These are phyloP conservation scores for Xiphydria camelus DNA, from an alignment of 2,888 invertebrate genomes.

Conservation along the genomic window DNA sequence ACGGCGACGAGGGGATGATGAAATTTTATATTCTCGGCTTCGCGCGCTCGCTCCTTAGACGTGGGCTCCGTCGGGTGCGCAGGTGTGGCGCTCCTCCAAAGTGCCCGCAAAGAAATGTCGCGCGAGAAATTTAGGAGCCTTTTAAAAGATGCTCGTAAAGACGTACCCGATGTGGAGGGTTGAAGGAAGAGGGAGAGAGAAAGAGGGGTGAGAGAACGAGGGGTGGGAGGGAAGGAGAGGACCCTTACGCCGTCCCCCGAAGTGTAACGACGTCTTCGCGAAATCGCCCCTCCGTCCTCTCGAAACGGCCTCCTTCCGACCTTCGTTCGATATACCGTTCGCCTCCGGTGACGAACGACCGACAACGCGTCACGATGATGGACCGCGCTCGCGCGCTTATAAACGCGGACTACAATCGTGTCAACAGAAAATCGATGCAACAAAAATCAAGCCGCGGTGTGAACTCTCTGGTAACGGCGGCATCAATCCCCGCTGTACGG, in stretches of 20 bases:
- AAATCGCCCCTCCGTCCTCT: no score
- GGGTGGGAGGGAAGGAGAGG: no score
- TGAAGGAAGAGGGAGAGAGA: no score
- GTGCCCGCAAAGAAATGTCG: conserved; percentile 28
- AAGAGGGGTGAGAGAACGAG: no score
- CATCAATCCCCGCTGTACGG: conserved; percentile 18
- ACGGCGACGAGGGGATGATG: no score
- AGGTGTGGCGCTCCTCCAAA: conserved; percentile 16
- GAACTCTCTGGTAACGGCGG: conserved; percentile 36
- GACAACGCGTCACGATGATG: conserved; percentile 3
- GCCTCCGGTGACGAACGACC: no score
- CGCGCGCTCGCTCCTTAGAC: background rate
- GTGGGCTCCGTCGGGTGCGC: conserved; percentile 4
- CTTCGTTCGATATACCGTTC: no score
- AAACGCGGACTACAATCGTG: conserved; percentile 28
- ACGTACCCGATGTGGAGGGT: background rate
- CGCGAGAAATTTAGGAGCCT: conserved; percentile 36
- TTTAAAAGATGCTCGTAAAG: conserved; percentile 26
- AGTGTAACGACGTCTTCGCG: no score
- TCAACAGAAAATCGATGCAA: conserved; percentile 41
- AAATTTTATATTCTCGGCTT: background rate
- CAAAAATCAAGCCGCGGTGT: conserved; percentile 34
- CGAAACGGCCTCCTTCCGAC: no score
- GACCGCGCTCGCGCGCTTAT: no score
- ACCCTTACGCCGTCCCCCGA: no score